Conservation (phyloP, 2,113 vertebrate genomes). For the Gallinago media region DNA sequence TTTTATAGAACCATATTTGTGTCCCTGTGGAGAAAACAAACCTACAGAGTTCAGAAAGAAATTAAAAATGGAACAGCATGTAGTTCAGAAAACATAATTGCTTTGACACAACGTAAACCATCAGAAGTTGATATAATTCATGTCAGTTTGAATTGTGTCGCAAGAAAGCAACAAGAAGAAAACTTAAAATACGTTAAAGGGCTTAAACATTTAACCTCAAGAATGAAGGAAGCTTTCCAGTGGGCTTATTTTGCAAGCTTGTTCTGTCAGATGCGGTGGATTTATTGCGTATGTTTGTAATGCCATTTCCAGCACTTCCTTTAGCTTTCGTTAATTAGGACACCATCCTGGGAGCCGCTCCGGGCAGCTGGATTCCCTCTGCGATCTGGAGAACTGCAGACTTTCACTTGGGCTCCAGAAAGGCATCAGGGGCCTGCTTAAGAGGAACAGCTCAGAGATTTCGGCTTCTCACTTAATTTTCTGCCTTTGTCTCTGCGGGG, state of each 20-base stretch:
- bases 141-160: neutral
- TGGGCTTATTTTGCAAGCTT: slow-evolving; percentile 33
- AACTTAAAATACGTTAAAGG: neutral
- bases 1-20: neutral
- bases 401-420: neutral
- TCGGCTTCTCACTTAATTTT: neutral
- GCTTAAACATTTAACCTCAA: slow-evolving; percentile 36
- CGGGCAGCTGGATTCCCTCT: neutral
- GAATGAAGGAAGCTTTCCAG: slow-evolving; percentile 29
- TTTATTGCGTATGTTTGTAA: neutral
- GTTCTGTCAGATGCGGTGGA: neutral
- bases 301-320: neutral
- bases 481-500: neutral
- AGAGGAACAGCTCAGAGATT: neutral
- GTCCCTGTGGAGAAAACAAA: neutral
- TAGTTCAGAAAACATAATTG: neutral
- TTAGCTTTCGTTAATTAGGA: slow-evolving; percentile 7
- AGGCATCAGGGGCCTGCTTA: neutral
- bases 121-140: neutral
- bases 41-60: neutral
- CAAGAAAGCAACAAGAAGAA: slow-evolving; percentile 6
- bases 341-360: neutral
- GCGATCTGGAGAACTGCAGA: neutral
- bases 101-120: neutral
- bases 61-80: neutral